Conservation (phyloP, 2,113 vertebrate genomes). For the Falcunculus frontatus region DNA sequence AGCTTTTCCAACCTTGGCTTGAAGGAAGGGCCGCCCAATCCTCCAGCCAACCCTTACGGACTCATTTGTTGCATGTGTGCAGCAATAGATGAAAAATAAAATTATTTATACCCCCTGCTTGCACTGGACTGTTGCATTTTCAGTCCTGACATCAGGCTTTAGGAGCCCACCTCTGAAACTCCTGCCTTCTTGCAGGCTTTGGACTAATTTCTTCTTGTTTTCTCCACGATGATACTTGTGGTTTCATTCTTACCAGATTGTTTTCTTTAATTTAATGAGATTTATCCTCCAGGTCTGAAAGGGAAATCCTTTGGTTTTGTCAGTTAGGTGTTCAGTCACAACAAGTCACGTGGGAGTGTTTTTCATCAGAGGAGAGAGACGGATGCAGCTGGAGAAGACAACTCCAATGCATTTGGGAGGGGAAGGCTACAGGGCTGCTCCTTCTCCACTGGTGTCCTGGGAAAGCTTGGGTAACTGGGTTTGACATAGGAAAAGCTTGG, state of each 20-base stretch:
- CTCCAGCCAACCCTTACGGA: not conserved
- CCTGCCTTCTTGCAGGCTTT: not conserved
- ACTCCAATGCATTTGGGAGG: not conserved
- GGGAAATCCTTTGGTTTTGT: slow-evolving; percentile 43
- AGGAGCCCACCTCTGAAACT: not conserved
- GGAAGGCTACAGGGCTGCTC: not conserved
- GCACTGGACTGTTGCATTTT: not conserved
- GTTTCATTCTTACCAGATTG: not conserved
- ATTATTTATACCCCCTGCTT: not conserved
- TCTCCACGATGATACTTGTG: not conserved
- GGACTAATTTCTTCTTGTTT: not conserved
- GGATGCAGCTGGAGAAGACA: not conserved
- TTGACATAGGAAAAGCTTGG: not conserved
- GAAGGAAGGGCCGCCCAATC: not conserved
- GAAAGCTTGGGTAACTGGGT: not conserved
- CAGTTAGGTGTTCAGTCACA: slow-evolving; percentile 12
- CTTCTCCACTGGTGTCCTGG: not conserved
- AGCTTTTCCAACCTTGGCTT: not conserved
- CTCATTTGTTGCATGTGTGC: not conserved
- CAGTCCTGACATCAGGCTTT: not conserved
- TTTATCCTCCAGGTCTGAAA: not conserved
- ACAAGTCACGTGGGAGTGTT: not conserved
- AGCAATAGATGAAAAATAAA: not conserved
- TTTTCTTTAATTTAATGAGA: slow-evolving; percentile 16
- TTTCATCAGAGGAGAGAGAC: not conserved